Conservation (phyloP, 2,888 invertebrate species). For the Eristalinus sepulchralis region DNA sequence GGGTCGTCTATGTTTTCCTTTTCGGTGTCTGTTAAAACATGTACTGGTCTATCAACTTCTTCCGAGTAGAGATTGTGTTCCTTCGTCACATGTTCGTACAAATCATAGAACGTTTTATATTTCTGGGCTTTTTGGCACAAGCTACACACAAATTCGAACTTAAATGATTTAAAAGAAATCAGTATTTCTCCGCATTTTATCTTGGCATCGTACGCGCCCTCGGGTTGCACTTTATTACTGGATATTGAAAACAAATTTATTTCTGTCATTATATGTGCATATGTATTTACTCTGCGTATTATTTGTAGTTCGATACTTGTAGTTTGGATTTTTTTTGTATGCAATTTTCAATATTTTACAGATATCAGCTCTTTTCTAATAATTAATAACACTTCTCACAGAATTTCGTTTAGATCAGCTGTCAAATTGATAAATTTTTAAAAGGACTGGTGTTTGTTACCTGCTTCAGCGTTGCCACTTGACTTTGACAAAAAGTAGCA, state of each 20-base stretch:
- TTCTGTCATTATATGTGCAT: not conserved
- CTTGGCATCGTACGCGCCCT: not conserved
- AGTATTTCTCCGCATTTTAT: slow-evolving; percentile 33
- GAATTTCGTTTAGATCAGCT: too few relatives aligned
- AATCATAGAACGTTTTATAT: slow-evolving; percentile 27
- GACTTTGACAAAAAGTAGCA: too few relatives aligned
- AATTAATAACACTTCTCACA: too few relatives aligned
- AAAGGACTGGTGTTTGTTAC: too few relatives aligned
- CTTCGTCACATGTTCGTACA: slow-evolving; percentile 7
- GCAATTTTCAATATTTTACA: too few relatives aligned
- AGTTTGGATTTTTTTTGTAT: not conserved
- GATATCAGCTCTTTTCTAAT: too few relatives aligned
- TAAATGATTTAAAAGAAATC: slow-evolving; percentile 1
- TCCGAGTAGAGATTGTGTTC: not conserved
- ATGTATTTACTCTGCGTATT: not conserved
- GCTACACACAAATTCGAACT: slow-evolving; percentile 17
- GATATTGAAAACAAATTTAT: not conserved
- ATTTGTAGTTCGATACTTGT: not conserved
- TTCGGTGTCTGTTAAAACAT: not conserved
- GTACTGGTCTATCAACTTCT: not conserved
- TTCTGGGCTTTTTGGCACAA: slow-evolving; percentile 1
- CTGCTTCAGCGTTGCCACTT: too few relatives aligned
- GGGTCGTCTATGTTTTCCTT: not conserved
- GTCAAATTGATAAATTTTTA: too few relatives aligned
- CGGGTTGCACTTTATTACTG: not conserved